Base-by-base conservation (phyloP, 2,888 invertebrate genomes). In the Callyntrura guangdongensis region DNA sequence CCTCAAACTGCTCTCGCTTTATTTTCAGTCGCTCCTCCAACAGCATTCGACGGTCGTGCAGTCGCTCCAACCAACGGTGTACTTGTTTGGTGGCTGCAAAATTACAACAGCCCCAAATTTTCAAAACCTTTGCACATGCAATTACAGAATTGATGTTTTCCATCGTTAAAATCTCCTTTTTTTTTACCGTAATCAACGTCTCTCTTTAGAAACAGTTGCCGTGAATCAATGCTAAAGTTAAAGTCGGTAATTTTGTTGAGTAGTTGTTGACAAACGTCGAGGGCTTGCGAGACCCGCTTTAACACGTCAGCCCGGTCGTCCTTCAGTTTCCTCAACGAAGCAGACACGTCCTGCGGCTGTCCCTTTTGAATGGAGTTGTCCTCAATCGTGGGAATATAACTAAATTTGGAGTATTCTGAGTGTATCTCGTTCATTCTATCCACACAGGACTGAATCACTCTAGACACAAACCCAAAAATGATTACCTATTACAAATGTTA, bases 1-100 rank as follows among this genome's bases (percentile, higher is more conserved):
- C 97, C 94, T 98, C 97, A 94, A 98, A 95, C 94, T 97, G 97
- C 8, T 96, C 96, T 95, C 97, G 97, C 93, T 97, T 95, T 93
- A 96, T 96, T 93, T 96, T 96, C 95, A 97, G 97, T 69, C 90
- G 86, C n/a, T 93, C 95, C 95, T 98, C 98, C 91, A 98, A 95
- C 93, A 96, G 95, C 94, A 97, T 96, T 91, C 98, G 95, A 94
- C 97, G 96, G 94, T 97, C 97, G 94, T 98, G 98, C 83, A 98
- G 95, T 86, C 96, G 96, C 94, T 97, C 97, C 94, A 97, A 95
- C 97, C 97, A 97, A 93, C 96, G 96, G 95, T 97, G 97, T 22
- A 97, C 97, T 95, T 97, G 97, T 89, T 96, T 95, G 87, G 97
- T 95, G 87, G 96, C 97, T 96, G 94, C 69, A 95, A 47, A 53